Evolutionary conservation across 2,888 invertebrate genomes (phyloP).

Genomic region (Tetragonisca angustula): DNA sequence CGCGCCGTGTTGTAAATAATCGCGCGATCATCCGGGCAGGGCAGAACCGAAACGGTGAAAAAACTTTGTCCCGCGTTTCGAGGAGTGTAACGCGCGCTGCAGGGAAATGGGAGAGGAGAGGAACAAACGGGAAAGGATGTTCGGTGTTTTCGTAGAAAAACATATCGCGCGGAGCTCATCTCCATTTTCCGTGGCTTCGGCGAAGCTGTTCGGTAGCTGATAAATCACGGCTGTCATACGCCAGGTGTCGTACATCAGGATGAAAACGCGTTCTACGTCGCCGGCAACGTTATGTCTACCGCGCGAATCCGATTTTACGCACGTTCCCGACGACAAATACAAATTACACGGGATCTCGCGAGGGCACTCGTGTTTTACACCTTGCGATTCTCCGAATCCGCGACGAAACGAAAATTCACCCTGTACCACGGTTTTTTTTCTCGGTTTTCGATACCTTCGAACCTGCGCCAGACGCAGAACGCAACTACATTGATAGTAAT

Average conservation of each 20-base stretch:
- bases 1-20: neutral
- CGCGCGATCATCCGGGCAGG: too few species aligned
- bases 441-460: conserved; percentile 3
- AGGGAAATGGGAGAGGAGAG: neutral
- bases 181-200: conserved; percentile 46
- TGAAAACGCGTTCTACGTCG: conserved; percentile 69
- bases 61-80: neutral
- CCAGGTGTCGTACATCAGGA: conserved; percentile 74
- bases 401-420: conserved; percentile 67
- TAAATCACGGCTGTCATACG: conserved; percentile 76
- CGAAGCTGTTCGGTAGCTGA: conserved; percentile 70
- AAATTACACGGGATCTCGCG: conserved; percentile 72
- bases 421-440: neutral
- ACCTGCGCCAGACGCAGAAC: neutral
- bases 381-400: conserved; percentile 74
- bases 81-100: neutral
- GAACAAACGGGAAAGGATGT: neutral
- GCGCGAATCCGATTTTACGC: conserved; percentile 69
- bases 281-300: conserved; percentile 60
- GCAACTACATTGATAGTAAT: too few species aligned
- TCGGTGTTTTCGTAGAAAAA: conserved; percentile 33
- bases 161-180: conserved; percentile 38
- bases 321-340: conserved; percentile 69
- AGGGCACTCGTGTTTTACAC: conserved; percentile 69
- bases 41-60: neutral